Conservation (phyloP, 2,113 vertebrate species). For the Cyanoderma ruficeps region DNA sequence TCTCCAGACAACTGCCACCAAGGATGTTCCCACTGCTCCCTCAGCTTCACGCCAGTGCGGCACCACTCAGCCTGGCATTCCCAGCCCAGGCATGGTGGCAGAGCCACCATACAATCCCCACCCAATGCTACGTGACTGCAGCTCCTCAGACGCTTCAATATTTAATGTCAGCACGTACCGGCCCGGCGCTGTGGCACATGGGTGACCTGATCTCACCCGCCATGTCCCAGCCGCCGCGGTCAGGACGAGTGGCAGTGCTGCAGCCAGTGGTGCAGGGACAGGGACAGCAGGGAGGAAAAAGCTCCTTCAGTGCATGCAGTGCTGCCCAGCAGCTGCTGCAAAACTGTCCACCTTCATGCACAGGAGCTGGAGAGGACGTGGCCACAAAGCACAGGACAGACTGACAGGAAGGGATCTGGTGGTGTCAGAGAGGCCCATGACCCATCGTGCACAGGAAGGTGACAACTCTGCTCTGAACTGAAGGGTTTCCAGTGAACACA, state of each 20-base stretch:
- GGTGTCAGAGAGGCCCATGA: accelerated
- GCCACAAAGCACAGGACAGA: neutral
- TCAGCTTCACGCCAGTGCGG: neutral
- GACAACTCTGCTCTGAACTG: neutral
- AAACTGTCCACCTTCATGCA: accelerated
- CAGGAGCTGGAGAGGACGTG: accelerated
- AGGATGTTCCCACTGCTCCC: neutral
- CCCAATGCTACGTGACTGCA: neutral
- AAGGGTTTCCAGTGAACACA: neutral
- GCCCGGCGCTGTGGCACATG: neutral
- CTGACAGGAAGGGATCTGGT: accelerated
- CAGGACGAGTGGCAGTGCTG: neutral
- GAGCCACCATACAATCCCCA: neutral
- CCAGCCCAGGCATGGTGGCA: neutral
- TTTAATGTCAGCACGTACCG: neutral
- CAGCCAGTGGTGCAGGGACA: accelerated
- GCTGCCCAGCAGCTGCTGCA: neutral
- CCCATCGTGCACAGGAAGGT: accelerated
- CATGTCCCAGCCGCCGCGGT: accelerated
- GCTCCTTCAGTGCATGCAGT: accelerated
- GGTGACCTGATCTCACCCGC: neutral
- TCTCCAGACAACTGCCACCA: neutral
- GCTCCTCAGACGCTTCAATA: neutral
- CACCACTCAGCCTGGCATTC: neutral
- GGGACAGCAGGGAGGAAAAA: neutral